Conservation (phyloP, 53 echinoderm and acorn worm genomes). For the Astropecten irregularis region DNA sequence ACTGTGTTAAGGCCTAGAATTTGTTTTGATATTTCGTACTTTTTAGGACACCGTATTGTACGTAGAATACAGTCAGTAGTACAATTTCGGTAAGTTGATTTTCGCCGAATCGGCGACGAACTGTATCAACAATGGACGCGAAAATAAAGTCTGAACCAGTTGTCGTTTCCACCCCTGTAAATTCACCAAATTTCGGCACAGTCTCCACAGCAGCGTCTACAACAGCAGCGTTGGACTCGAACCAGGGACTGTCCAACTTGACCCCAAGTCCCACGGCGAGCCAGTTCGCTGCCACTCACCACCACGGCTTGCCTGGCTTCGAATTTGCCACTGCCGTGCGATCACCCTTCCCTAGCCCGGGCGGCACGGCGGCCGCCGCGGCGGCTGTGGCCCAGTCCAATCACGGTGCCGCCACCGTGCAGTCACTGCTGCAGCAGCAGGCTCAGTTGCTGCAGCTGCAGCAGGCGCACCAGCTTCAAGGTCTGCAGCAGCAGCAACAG, state of each 20-base stretch:
- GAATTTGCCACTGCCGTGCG: slow-evolving; percentile 2
- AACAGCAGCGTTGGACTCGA: slow-evolving; percentile 7
- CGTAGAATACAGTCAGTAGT: no score
- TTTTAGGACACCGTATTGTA: no score
- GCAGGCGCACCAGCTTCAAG: slow-evolving; percentile 3
- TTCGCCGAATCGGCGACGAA: no score
- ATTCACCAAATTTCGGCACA: slow-evolving; percentile 40
- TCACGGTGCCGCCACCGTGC: slow-evolving; percentile 36
- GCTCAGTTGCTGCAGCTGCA: slow-evolving; percentile 42
- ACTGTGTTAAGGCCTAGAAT: no score
- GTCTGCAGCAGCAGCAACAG: background rate
- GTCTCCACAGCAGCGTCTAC: background rate
- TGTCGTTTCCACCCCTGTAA: slow-evolving; percentile 11
- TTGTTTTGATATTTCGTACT: no score
- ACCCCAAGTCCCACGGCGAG: background rate
- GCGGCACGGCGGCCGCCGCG: background rate
- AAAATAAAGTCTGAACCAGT: background rate
- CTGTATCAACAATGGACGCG: background rate
- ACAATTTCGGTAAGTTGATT: no score
- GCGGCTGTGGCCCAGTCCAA: no score
- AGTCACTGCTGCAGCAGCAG: slow-evolving; percentile 40
- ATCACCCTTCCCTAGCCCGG: slow-evolving; percentile 16
- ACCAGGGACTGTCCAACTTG: background rate
- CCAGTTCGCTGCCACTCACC: slow-evolving; percentile 23
- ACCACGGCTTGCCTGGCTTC: background rate